Conservation (phyloP, 2,113 vertebrate genomes). For the Donacobius atricapilla region DNA sequence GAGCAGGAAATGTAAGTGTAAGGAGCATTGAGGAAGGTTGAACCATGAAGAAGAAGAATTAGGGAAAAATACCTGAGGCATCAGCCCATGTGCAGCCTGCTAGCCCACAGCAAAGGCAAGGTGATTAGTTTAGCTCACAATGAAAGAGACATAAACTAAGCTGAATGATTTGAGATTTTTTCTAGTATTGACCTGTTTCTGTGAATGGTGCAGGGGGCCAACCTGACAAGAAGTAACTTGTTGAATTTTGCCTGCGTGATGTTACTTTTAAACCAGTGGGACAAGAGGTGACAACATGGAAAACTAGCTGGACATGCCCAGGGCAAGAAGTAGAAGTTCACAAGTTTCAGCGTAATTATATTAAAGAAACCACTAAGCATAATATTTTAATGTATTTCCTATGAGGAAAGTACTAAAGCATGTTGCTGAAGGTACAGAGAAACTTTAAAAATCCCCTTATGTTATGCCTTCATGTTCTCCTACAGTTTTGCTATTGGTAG, state of each 20-base stretch:
- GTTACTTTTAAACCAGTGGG: background rate
- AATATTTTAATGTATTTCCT: background rate
- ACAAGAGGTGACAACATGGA: background rate
- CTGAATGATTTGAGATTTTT: background rate
- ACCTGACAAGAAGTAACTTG: background rate
- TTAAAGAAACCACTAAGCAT: background rate
- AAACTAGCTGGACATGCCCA: background rate
- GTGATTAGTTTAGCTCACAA: background rate
- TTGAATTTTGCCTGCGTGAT: background rate
- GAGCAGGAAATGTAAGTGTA: background rate
- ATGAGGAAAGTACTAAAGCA: background rate
- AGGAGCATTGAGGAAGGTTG: background rate
- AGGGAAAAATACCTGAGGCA: background rate
- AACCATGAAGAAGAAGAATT: background rate
- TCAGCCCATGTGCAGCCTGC: background rate
- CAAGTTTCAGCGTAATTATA: background rate
- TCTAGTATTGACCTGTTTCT: background rate
- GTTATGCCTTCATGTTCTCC: background rate
- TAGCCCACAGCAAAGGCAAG: background rate
- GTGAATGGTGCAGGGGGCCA: background rate
- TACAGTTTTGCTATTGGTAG: background rate
- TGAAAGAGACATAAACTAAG: background rate
- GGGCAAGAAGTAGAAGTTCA: background rate
- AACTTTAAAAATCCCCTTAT: background rate
- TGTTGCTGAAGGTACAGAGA: background rate